phyloP scores from a whole-genome alignment of 2,888 invertebrate species.

The Tipula helvola region DNA sequence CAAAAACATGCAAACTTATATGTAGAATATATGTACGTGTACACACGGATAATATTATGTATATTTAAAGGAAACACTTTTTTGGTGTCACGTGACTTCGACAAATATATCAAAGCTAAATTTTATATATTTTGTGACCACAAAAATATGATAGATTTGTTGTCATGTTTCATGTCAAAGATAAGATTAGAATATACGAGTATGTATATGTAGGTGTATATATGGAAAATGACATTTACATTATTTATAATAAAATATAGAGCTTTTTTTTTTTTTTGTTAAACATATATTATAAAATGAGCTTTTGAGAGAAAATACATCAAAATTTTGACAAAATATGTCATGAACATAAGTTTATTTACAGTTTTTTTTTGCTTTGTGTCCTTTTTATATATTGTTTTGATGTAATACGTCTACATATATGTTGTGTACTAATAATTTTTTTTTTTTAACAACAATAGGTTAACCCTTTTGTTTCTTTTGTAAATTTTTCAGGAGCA shows the following conservation, averaged over 20 bases:
- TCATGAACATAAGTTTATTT: constrained; percentile 4
- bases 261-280: neutral
- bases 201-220: neutral
- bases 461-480: neutral
- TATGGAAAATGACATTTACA: neutral
- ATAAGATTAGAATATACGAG: neutral
- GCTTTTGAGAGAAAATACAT: neutral
- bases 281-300: neutral
- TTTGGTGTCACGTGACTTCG: neutral
- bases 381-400: constrained; percentile 4
- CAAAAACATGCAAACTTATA: neutral
- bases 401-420: neutral
- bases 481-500: neutral
- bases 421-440: neutral
- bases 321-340: neutral
- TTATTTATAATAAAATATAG: neutral
- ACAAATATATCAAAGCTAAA: neutral
- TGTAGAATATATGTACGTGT: neutral
- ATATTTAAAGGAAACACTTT: neutral
- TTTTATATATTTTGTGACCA: neutral
- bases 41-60: neutral
- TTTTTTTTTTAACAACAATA: neutral
- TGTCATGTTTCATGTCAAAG: neutral
- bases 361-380: neutral
- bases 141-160: constrained; percentile 4